Base-by-base conservation (phyloP, 2,888 invertebrate species). In the Tenthredo notha region DNA sequence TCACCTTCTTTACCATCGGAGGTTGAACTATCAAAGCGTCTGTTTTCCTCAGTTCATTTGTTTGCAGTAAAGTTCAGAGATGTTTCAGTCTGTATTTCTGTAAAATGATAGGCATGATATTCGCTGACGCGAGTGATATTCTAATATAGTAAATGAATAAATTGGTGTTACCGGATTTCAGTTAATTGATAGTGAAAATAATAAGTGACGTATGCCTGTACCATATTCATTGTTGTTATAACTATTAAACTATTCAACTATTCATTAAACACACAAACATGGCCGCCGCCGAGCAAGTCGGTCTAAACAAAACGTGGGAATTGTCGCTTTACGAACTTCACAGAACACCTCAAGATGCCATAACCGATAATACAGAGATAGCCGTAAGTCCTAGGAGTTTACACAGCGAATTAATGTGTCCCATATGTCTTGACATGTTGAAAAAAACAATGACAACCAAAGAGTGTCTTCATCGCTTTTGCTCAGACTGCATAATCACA, bases 391-490 rank as follows among this genome's bases (percentile, higher is more conserved):
- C 99, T 87, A 95, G 99, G 93, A 97, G 97, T 95, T 94, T 99
- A 90, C 98, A 98, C 95, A 98, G 97, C 94, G 99, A 99, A 94
- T 94, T 99, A 84, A 99, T 99, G 98, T 99, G 99, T 93, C 99
- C 99, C 80, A 99, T 99, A 93, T 99, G 99, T 94, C 95, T 99
- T 92, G 99, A 99, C 94, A 98, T 99, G 98, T 95, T 99, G 90
- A 99, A 99, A 93, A 98, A 98, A 93, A 99, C 99, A 0, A 99
- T 99, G 99, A 99, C 99, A 18, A 99, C 99, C 7, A 99, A 99
- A 93, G 99, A 99, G 94, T 99, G 99, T 94, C 95, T 99, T 85
- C 99, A 99, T 94, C 96, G 99, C 85, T 99, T 99, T 94, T 99
- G 99, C 94, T 98, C 98, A 33, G 99, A 99, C 92, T 99, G 99